Evolutionary conservation across 2,113 vertebrate species (phyloP).

Genomic region (Ibidorhyncha struthersii): DNA sequence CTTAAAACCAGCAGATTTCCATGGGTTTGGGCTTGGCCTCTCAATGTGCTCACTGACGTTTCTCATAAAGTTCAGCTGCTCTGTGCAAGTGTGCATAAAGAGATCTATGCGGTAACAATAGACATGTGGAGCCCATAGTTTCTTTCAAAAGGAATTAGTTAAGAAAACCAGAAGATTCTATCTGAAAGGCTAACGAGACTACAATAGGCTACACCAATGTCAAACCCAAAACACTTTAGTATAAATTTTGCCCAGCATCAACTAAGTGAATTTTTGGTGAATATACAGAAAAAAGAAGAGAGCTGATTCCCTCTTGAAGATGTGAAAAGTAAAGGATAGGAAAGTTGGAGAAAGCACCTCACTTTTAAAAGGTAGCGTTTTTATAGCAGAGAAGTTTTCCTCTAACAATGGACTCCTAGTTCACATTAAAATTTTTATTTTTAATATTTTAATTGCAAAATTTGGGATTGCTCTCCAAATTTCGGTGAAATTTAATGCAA

Average conservation of each 20-base stretch:
- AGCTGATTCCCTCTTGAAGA: not conserved
- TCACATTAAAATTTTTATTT: conserved; percentile 22
- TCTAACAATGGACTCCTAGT: conserved; percentile 1
- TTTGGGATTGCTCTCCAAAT: conserved; percentile 20
- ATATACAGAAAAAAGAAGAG: not conserved
- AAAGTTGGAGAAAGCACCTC: not conserved
- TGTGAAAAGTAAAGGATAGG: not conserved
- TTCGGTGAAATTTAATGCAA: conserved; percentile 37
- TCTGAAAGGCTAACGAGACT: not conserved
- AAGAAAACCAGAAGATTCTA: not conserved
- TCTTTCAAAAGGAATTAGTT: not conserved
- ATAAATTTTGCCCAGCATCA: not conserved
- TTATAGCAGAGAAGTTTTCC: not conserved
- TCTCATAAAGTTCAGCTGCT: not conserved
- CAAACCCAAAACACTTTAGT: not conserved
- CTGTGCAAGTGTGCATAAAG: not conserved
- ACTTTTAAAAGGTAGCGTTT: not conserved
- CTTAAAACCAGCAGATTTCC: not conserved
- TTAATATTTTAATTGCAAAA: conserved; percentile 39
- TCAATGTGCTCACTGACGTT: not conserved
- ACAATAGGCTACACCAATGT: not conserved
- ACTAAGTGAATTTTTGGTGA: not conserved
- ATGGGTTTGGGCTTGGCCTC: not conserved
- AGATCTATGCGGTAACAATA: not conserved
- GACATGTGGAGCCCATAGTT: not conserved